Conservation (phyloP, 2,888 invertebrate species). For the Liopterus haemorrhoidalis region DNA sequence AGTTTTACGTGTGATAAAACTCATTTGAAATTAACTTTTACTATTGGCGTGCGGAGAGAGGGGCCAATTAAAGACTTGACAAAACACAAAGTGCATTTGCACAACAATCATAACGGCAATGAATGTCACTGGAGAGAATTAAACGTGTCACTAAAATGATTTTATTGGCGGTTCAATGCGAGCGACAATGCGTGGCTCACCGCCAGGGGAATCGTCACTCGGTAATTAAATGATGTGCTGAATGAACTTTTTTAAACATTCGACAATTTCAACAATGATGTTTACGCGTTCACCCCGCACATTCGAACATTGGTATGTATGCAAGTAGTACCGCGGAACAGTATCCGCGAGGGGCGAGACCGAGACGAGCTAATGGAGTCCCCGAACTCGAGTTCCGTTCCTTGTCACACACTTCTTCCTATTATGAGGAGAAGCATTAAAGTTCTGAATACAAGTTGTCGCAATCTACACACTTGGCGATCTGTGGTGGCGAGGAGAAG, state of each 20-base stretch:
- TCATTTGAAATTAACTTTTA: too few species aligned
- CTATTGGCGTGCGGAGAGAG: too few species aligned
- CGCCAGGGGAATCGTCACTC: constrained; percentile 44
- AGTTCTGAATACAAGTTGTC: constrained; percentile 6
- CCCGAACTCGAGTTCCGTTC: constrained; percentile 3
- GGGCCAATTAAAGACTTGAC: constrained; percentile 32
- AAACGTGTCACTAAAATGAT: constrained; percentile 42
- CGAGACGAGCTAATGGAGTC: constrained; percentile 11
- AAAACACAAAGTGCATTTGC: too few species aligned
- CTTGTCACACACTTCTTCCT: constrained; percentile 1
- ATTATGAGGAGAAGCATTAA: constrained; percentile 4
- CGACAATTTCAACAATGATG: too few species aligned
- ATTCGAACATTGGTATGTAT: too few species aligned
- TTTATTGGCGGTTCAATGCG: constrained; percentile 42
- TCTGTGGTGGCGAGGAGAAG: too few species aligned
- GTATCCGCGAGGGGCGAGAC: too few species aligned
- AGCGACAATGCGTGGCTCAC: constrained; percentile 38
- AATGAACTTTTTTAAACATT: constrained; percentile 40
- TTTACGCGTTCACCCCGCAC: too few species aligned
- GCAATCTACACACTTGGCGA: constrained; percentile 12
- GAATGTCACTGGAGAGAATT: constrained; percentile 36
- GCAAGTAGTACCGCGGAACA: too few species aligned
- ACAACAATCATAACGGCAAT: too few species aligned
- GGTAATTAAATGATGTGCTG: constrained; percentile 44
- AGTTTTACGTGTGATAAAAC: too few species aligned